Evolutionary conservation across 1,140 invertebrate species (phyloP), one percentile per base, ranked within the genome.

Genomic region (Brachionus rotundiformis): DNA sequence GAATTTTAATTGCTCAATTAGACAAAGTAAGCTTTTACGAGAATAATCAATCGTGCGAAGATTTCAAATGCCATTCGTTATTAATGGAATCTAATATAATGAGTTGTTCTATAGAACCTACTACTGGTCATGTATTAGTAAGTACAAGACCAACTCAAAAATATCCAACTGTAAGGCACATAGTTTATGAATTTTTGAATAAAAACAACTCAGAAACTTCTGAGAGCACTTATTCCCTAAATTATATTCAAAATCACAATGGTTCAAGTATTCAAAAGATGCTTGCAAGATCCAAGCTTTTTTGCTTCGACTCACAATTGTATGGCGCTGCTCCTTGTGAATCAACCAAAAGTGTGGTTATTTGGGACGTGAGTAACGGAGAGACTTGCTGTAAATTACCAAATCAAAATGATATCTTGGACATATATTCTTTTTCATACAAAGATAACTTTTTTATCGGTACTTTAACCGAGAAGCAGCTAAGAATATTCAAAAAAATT

Each of bases 1-100:
- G 93, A 0, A 88, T 94, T 29, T 84, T 95, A 2, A 91, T 92
- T 0, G 93, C 93, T 80, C 92, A 93, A 84, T 86, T 95, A n/a
- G 92, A 92, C 84, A 90, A 90, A 0, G 89, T 92, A 61, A 91
- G 91, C 85, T 91, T 92, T 49, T 92, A 92, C 88, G 68, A 73
- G 19, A 90, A 91, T 85, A 86, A 85, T 29, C 85, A 85, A 23
- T 84, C 84, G 76, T 87, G 88, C 44, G 84, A 83, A 85, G 84
- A 88, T 85, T 81, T 83, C 84, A 85, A 65, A 73, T 88, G 90
- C 47, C 87, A 88, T 81, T 87, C 90, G 1, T 85, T 94, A 27
- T 90, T 91, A 13, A 83, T 94, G 0, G 92, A 93, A 86, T 85
- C 85, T 92, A 85, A 88, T 91, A 81, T 87, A 27, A 85, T 85